Evolutionary conservation across 2,113 vertebrate species (phyloP), one percentile per base, ranked within the genome.

Genomic region (Cephalophus harveyi): DNA sequence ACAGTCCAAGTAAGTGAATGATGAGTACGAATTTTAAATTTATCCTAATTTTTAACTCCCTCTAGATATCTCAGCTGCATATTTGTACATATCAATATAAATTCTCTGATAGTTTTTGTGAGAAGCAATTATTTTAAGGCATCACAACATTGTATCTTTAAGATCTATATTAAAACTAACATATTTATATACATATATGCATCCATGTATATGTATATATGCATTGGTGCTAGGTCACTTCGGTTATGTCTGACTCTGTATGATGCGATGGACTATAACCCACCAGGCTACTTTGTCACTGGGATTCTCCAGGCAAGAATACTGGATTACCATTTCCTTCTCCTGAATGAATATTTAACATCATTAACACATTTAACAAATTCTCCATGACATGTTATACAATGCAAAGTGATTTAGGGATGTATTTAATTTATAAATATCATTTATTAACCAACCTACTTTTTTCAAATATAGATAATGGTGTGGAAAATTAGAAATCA

Each of bases 361-460:
- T 9, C 78, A 16, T 78, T 67, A 67, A 67, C 33, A 67, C 16
- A n/a, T 19, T 67, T 67, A 67, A 67, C 33, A 67, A n/a, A n/a
- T 19, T 67, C 33, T 78, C 28, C 7, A 27, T 90, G 74, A 40
- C 15, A 64, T 27, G 27, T 71, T 59, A 28, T 86, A 83, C 5
- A 7, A n/a, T 46, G 71, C 9, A 33, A 71, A 43, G 27, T 74
- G 30, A 57, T 59, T 15, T 81, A 2, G 6, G 17, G 21, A 19
- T 52, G 13, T 4, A 64, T 87, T 92, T 59, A 83, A 87, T 19
- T 52, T 64, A n/a, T 12, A 88, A 96, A 46, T 88, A 54, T 81
- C 5, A 89, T 64, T 81, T 71, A 50, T 71, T 81, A 81, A 25
- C 6, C 1, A 50, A 71, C 14, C 28, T 40, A 76, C 7, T 81